Conservation (phyloP, 1,140 invertebrate genomes). For the Drosophila dunni region DNA sequence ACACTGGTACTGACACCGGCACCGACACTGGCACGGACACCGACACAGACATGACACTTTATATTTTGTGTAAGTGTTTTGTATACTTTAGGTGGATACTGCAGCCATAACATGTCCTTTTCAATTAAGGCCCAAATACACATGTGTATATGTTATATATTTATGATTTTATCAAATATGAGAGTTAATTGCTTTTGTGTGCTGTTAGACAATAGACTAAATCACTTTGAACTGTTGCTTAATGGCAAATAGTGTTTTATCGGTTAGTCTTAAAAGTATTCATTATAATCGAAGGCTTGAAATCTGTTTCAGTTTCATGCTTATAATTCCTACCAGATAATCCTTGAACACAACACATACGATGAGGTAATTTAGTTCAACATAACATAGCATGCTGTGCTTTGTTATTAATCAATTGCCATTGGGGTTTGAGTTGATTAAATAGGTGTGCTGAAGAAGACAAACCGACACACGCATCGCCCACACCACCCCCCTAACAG, state of each 20-base stretch:
- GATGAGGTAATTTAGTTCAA: conserved; percentile 63
- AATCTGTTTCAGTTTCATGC: conserved; percentile 4
- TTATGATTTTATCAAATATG: conserved; percentile 67
- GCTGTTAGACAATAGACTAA: conserved; percentile 35
- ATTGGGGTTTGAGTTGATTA: conserved; percentile 62
- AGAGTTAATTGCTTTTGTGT: conserved; percentile 73
- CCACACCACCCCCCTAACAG: conserved; percentile 13
- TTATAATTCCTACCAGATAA: conserved; percentile 1
- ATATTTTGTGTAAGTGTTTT: conserved; percentile 43
- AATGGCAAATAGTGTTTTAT: conserved; percentile 51
- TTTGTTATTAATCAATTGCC: conserved; percentile 73
- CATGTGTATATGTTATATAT: conserved; percentile 54
- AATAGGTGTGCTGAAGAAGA: conserved; percentile 65
- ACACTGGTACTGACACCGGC: conserved; percentile 28
- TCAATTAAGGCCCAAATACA: conserved; percentile 56
- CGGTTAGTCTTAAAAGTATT: conserved; percentile 48
- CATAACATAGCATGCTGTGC: conserved; percentile 57
- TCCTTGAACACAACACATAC: conserved; percentile 18
- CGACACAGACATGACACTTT: conserved; percentile 28
- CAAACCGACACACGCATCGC: conserved; percentile 18
- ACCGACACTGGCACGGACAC: conserved; percentile 29
- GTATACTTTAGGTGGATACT: conserved; percentile 54
- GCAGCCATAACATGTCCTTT: conserved; percentile 49
- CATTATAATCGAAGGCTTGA: not conserved
- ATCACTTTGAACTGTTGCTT: conserved; percentile 53